Evolutionary conservation across 2,888 invertebrate species (phyloP).

Genomic region (Drosophila acutilabella): DNA sequence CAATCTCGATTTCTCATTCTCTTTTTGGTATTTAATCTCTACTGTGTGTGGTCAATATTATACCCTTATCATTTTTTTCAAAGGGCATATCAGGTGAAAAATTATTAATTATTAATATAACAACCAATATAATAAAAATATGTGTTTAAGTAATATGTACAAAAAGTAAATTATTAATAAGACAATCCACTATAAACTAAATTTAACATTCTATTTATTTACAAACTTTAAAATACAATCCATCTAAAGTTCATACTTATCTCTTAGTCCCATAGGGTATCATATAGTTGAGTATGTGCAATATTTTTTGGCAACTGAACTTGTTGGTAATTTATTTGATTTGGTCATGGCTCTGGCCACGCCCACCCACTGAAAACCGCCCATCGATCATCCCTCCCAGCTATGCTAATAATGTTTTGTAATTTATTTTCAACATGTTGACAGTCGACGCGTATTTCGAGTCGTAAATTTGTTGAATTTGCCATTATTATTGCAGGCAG

Average conservation of each 20-base stretch:
- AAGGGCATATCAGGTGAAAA: neutral
- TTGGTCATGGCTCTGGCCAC: conserved; percentile 47
- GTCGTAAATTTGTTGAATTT: conserved; percentile 68
- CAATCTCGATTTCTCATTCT: neutral
- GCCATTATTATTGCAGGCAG: conserved; percentile 56
- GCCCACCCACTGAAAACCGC: conserved; percentile 34
- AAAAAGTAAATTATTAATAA: no score
- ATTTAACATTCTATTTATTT: no score
- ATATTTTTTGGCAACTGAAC: neutral
- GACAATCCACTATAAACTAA: no score
- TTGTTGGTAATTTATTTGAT: conserved; percentile 64
- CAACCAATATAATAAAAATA: no score
- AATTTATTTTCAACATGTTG: conserved; percentile 76
- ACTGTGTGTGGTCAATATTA: conserved; percentile 16
- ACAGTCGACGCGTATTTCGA: conserved; percentile 68
- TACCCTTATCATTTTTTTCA: neutral
- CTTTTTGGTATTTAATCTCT: neutral
- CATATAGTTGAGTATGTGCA: neutral
- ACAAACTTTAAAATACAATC: no score
- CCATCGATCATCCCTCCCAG: conserved; percentile 56
- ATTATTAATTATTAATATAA: no score
- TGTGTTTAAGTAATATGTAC: no score
- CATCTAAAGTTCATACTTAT: no score
- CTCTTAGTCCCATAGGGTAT: conserved; percentile 6
- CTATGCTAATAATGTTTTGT: conserved; percentile 76